Conservation (phyloP, 2,888 invertebrate species). For the Cylindroiulus punctatus region DNA sequence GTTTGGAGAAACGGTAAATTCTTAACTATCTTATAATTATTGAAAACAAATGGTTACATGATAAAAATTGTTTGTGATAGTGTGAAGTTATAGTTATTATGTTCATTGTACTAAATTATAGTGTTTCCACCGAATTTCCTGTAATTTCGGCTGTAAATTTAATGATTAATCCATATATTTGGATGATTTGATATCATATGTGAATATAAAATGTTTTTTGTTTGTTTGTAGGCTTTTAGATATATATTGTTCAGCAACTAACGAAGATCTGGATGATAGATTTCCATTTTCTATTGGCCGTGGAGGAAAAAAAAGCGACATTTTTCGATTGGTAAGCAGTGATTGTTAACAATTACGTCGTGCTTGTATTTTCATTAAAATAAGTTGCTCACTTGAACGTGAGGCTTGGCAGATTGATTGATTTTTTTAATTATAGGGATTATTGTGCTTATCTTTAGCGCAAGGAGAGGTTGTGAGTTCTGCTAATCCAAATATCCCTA, state of each 20-base stretch:
- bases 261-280: conserved; percentile 58
- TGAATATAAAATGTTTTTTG: neutral
- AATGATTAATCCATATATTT: too few species aligned
- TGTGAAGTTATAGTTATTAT: too few species aligned
- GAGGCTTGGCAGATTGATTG: neutral
- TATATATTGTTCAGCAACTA: conserved; percentile 56
- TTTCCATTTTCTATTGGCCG: conserved; percentile 68
- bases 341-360: conserved; percentile 48
- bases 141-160: too few species aligned
- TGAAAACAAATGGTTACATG: too few species aligned
- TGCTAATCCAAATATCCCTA: conserved; percentile 71
- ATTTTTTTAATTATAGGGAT: conserved; percentile 67
- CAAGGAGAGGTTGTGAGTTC: conserved; percentile 70
- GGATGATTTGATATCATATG: too few species aligned
- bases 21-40: too few species aligned
- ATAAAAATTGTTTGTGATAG: conserved; percentile 65
- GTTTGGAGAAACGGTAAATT: conserved; percentile 75
- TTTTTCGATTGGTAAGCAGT: conserved; percentile 72
- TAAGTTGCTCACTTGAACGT: too few species aligned
- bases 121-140: too few species aligned
- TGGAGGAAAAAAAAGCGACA: conserved; percentile 77
- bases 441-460: conserved; percentile 75
- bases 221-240: conserved; percentile 59
- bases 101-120: too few species aligned
- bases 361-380: too few species aligned